These are phyloP conservation scores for Artemisiospiza belli DNA, from an alignment of 2,113 vertebrate species.

Conservation along the genomic window DNA sequence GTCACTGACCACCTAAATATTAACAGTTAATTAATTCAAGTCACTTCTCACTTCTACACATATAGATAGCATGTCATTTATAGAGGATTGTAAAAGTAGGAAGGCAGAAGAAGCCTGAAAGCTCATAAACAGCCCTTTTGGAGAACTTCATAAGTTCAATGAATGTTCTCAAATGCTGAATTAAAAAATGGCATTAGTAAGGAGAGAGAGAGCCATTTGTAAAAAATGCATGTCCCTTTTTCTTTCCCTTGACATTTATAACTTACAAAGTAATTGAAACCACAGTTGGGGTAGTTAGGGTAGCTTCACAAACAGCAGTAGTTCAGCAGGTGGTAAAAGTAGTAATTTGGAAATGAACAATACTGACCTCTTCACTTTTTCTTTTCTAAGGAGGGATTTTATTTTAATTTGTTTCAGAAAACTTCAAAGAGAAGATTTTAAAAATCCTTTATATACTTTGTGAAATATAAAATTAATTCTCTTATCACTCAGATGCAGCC, in stretches of 20 bases:
- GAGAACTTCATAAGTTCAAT: background rate
- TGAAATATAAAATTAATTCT: slow-evolving; percentile 2
- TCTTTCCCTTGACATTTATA: background rate
- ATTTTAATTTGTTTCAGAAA: background rate
- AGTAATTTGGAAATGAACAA: background rate
- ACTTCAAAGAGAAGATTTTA: background rate
- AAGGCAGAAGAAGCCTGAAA: background rate
- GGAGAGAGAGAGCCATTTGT: background rate
- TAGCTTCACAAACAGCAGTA: background rate
- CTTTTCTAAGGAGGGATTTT: background rate
- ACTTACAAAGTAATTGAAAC: background rate
- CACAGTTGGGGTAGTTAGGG: background rate
- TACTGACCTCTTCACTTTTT: background rate
- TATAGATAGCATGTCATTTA: background rate
- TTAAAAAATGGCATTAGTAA: background rate
- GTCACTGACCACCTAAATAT: background rate
- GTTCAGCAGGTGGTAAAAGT: background rate
- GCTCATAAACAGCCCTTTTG: background rate
- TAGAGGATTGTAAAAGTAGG: background rate
- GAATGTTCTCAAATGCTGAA: background rate
- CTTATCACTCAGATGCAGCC: background rate
- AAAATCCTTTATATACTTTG: background rate
- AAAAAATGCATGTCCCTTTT: background rate
- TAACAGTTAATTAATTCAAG: background rate
- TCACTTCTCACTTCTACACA: background rate